phyloP scores from a whole-genome alignment of 1,140 invertebrate species.

The Harpegnathos saltator region DNA sequence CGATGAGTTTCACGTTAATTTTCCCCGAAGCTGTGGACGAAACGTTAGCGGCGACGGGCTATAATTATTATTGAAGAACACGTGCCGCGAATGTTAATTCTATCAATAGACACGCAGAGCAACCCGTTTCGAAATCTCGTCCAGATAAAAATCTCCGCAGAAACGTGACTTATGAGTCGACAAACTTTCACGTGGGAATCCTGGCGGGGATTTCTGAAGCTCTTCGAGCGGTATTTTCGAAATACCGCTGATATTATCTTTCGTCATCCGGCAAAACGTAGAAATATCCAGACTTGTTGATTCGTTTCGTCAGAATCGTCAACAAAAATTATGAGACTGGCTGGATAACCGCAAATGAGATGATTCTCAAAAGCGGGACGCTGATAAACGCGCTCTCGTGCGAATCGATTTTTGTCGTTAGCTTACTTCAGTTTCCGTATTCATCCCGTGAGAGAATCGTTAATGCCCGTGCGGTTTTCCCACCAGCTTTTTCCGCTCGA shows the following conservation, averaged over 20 bases:
- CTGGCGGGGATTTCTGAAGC: neutral
- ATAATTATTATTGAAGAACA: constrained; percentile 27
- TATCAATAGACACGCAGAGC: neutral
- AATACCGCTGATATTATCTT: neutral
- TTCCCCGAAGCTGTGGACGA: constrained; percentile 43
- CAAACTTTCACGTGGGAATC: neutral
- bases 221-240: neutral
- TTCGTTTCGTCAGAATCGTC: neutral
- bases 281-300: neutral
- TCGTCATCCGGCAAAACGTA: neutral
- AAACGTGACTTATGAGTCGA: neutral
- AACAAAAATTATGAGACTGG: constrained; percentile 15
- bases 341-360: neutral
- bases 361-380: constrained; percentile 48
- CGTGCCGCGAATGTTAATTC: constrained; percentile 14
- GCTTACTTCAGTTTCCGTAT: constrained; percentile 2
- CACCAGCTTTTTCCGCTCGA: constrained; percentile 25
- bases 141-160: neutral
- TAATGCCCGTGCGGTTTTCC: constrained; percentile 58
- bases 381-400: constrained; percentile 35
- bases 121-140: constrained; percentile 7
- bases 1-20: constrained; percentile 40
- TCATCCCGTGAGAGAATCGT: constrained; percentile 51
- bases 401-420: constrained; percentile 66
- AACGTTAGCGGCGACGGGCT: constrained; percentile 2